Base-by-base conservation (phyloP, 2,888 invertebrate genomes). In the Meteorus cinctellus region DNA sequence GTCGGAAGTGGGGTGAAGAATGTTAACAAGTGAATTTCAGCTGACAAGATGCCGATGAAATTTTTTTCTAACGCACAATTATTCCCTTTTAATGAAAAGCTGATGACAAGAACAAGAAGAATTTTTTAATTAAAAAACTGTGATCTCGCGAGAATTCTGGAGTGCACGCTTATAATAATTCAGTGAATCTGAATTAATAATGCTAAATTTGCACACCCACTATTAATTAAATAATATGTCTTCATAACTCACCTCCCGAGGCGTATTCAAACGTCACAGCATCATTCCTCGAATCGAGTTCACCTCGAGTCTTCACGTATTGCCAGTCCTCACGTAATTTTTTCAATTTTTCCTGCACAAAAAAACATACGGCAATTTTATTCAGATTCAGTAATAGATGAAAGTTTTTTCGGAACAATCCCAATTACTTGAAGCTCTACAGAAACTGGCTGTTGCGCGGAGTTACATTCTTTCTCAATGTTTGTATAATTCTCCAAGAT, bases 401-500 rank as follows among this genome's bases (percentile, higher is more conserved):
- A 19, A 29, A 63, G 48, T 67, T 62, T 16, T 10, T 6, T 16
- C 36, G 66, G 3, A 24, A 62, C 41, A 31, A 45, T 67, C 14
- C 2, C 67, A 84, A 85, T 83, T 85, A 91, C 91, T 84, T 91
- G 90, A 81, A 91, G 86, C 83, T 91, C 90, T 1, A 89, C 86
- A 68, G 91, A 91, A 78, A 91, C 89, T 4, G 89, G 88, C 79
- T 91, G 91, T 76, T 89, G 90, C 12, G 89, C 90, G 8, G 89
- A 89, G 83, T 90, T 90, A 80, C 91, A 91, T 80, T 91, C 91
- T 81, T 91, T 91, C 79, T 94, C 93, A 83, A 94, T 88, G 88
- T 93, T 92, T 72, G 92, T 92, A 88, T 92, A 93, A 88, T 93
- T 93, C 86, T 93, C 93, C 66, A 93, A 84, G 63, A 93, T 91